Evolutionary conservation across 1,140 invertebrate genomes (phyloP).

Genomic region (Drosophila ananassae): DNA sequence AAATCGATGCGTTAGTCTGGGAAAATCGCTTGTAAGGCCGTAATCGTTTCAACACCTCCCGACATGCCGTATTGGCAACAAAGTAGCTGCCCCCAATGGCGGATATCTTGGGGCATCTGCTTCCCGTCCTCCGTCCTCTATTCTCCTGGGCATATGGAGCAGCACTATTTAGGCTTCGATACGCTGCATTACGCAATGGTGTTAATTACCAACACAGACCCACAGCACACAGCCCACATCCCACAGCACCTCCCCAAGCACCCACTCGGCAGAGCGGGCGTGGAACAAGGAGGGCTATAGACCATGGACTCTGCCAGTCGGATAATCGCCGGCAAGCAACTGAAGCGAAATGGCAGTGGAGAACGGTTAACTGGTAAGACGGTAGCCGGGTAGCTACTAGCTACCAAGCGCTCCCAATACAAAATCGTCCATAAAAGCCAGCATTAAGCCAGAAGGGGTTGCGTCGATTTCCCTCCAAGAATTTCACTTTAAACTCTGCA

Average conservation of each 20-base stretch:
- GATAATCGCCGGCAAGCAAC: conserved; percentile 71
- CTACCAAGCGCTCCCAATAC: conserved; percentile 33
- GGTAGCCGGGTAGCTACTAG: conserved; percentile 34
- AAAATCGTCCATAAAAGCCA: conserved; percentile 39
- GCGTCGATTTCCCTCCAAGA: too few relatives aligned
- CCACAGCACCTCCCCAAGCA: too few relatives aligned
- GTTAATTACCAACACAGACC: conserved; percentile 78
- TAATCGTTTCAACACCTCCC: conserved; percentile 68
- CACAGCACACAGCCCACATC: conserved; percentile 4
- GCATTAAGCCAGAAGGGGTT: background rate
- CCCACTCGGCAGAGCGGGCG: conserved; percentile 4
- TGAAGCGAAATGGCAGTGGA: conserved; percentile 46
- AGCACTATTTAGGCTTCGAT: conserved; percentile 83
- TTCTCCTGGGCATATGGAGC: conserved; percentile 66
- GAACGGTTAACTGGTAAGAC: conserved; percentile 65
- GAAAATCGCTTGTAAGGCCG: conserved; percentile 53
- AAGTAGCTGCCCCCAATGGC: conserved; percentile 54
- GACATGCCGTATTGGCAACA: conserved; percentile 44
- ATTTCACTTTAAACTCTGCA: too few relatives aligned
- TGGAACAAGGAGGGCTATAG: conserved; percentile 22
- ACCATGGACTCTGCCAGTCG: conserved; percentile 16
- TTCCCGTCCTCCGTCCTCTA: conserved; percentile 1
- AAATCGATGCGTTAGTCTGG: conserved; percentile 43
- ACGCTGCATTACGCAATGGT: conserved; percentile 83
- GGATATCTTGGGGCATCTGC: conserved; percentile 24